These are phyloP conservation scores for Cryptosula pallasiana DNA, from an alignment of 2,888 invertebrate genomes.

Conservation along the genomic window DNA sequence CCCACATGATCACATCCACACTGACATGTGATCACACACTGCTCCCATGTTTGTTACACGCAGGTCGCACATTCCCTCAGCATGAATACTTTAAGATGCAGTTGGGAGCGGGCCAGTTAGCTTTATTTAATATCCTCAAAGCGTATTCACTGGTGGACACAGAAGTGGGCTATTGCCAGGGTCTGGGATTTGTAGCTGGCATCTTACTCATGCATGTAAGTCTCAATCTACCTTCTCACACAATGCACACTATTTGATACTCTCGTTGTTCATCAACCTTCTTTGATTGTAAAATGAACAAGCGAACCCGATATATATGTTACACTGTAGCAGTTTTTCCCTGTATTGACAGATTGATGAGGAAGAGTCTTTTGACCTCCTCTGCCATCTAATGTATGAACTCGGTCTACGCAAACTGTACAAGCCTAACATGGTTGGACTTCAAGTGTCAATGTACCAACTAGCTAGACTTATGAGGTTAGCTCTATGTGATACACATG, in stretches of 20 bases:
- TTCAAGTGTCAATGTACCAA: slow-evolving; percentile 79
- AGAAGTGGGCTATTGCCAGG: slow-evolving; percentile 94
- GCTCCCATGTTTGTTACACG: no score
- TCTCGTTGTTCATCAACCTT: no score
- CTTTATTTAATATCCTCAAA: slow-evolving; percentile 87
- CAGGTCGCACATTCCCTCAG: slow-evolving; percentile 84
- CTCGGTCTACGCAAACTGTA: slow-evolving; percentile 82
- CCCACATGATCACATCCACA: no score
- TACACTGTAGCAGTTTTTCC: no score
- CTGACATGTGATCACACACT: no score
- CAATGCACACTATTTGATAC: no score
- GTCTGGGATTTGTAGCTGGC: slow-evolving; percentile 90
- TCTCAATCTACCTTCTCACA: no score
- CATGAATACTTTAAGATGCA: slow-evolving; percentile 89
- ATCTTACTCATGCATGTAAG: slow-evolving; percentile 85
- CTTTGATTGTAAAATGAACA: no score
- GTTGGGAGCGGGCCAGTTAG: slow-evolving; percentile 84
- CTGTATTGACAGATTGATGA: slow-evolving; percentile 82
- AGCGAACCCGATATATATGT: no score
- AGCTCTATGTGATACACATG: neutral
- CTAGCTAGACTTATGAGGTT: slow-evolving; percentile 66
- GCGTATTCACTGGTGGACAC: slow-evolving; percentile 90
- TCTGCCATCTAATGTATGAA: slow-evolving; percentile 86
- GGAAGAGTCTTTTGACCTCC: slow-evolving; percentile 76
- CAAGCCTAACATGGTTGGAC: slow-evolving; percentile 86